Base-by-base conservation (phyloP, 2,888 invertebrate species). In the Cheilosia soror region DNA sequence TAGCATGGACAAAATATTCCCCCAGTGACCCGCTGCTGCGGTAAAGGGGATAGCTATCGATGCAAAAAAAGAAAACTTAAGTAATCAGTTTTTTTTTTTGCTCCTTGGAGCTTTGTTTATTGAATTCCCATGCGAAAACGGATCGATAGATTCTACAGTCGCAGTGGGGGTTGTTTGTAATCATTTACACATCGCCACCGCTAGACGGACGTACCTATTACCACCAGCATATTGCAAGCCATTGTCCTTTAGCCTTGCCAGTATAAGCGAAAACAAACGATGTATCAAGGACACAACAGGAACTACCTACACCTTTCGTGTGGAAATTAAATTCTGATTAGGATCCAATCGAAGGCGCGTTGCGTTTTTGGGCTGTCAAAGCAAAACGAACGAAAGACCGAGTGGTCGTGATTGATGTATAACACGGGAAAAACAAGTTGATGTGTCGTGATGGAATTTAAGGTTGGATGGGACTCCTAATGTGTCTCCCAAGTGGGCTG, bases 271-370 rank as follows among this genome's bases (percentile, higher is more conserved):
- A 44, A 73, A 55, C 72, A 25, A 73, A 63, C 63, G 25, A 51
- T 40, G 71, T 29, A 72, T 55, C 73, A 73, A 53, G 63, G 63
- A 63, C 25, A 44, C 53, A 60, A 33, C 47, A 49, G 58, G 57
- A 49, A 47, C 62, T 44, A 55, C 53, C 62, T 73, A 73, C 62
- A 63, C 73, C 73, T 73, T 73, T 73, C 73, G 63, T 73, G 63
- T 73, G 63, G 44, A 73, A 73, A 73, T 63, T 73, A 73, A 63
- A 63, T 62, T 73, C 63, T 73, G 63, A 73, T 73, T 73, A 63
- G 73, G 44, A 73, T 73, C 55, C 53, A 62, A 63, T 73, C 53
- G 73, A 63, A 63, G 31, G 44, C 55, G 53, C 20, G 40, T 53
- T 72, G 40, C 13, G 29, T 55, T 31, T 55, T 31, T 2, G 27